phyloP scores from a whole-genome alignment of 2,797 vertebrate genomes.

The Pterois miles region DNA sequence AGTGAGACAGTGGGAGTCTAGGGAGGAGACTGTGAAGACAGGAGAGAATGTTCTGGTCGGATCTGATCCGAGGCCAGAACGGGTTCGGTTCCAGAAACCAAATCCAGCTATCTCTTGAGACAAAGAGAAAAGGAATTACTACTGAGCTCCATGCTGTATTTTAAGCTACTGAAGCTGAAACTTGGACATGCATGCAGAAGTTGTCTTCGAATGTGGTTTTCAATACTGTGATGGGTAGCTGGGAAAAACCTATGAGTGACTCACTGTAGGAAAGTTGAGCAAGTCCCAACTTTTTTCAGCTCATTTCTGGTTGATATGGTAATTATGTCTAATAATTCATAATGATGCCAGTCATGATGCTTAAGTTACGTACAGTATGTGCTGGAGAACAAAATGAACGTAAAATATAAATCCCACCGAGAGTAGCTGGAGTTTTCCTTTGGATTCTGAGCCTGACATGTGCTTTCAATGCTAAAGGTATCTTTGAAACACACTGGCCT shows the following conservation, averaged over 20 bases:
- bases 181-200: constrained; percentile 1
- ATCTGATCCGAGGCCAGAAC: constrained; percentile 23
- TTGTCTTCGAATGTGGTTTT: constrained; percentile 17
- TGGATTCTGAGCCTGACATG: constrained; percentile 41
- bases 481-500: constrained; percentile 49
- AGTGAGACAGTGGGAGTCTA: not conserved
- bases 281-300: not conserved
- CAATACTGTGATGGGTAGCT: constrained; percentile 6
- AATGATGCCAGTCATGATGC: not conserved
- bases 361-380: constrained; percentile 17
- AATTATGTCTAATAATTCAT: constrained; percentile 23
- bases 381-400: not conserved
- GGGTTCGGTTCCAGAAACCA: constrained; percentile 14
- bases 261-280: constrained; percentile 34
- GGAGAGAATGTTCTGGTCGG: constrained; percentile 14
- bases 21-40: not conserved
- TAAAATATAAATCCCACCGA: constrained; percentile 19
- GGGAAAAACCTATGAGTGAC: constrained; percentile 8
- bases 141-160: not conserved
- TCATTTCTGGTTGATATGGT: constrained; percentile 10
- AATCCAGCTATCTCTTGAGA: constrained; percentile 1
- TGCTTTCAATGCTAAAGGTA: constrained; percentile 57
- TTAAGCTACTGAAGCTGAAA: not conserved
- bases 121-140: constrained; percentile 1
- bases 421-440: constrained; percentile 11